Evolutionary conservation across 1,140 invertebrate genomes (phyloP).

Genomic region (Drosophila biarmipes): DNA sequence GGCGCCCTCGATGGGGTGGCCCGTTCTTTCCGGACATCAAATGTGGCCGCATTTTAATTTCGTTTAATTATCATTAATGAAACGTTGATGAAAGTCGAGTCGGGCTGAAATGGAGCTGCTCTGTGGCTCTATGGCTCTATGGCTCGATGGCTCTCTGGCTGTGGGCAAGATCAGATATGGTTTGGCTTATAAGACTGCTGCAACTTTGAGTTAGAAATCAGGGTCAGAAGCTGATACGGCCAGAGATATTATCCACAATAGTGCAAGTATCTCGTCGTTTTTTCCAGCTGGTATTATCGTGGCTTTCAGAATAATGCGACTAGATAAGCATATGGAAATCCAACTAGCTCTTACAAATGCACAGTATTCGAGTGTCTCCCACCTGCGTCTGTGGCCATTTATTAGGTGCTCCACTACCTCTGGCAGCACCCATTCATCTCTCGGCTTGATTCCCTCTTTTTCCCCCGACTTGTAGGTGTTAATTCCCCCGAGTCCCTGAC

Average conservation of each 20-base stretch:
- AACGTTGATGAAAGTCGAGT: neutral
- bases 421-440: slow-evolving; percentile 17
- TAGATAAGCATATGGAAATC: neutral
- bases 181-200: neutral
- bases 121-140: neutral
- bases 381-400: slow-evolving; percentile 6
- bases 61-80: slow-evolving; percentile 43
- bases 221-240: neutral
- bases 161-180: neutral
- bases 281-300: neutral
- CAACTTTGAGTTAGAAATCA: neutral
- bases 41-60: slow-evolving; percentile 54
- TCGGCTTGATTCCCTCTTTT: slow-evolving; percentile 16
- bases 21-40: slow-evolving; percentile 10
- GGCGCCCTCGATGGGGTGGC: slow-evolving; percentile 29
- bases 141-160: neutral
- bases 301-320: neutral
- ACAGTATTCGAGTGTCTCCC: slow-evolving; percentile 2
- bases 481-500: slow-evolving; percentile 13
- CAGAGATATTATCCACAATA: neutral
- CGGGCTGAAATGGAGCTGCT: neutral
- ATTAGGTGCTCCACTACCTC: slow-evolving; percentile 6
- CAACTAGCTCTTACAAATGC: neutral
- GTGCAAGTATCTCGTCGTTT: neutral
- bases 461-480: slow-evolving; percentile 31